Percentiles rank a stretch among this genome's conserved stretches.
phyloP scores from a whole-genome alignment of 2,113 vertebrate species.

The Delphinapterus leucas region DNA sequence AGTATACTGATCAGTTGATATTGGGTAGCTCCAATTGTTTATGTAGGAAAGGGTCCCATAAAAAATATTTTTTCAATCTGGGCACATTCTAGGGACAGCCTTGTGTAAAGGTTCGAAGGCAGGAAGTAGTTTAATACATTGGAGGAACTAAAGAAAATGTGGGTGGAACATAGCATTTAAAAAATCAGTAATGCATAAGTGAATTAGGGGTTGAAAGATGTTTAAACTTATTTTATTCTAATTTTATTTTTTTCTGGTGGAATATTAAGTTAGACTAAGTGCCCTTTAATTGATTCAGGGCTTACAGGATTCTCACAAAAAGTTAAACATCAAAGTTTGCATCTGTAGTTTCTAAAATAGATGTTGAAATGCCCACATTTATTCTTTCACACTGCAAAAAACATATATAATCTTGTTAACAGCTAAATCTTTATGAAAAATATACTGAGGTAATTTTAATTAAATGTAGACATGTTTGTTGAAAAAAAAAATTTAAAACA shows the following conservation, averaged over 20 bases:
- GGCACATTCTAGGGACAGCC: not conserved
- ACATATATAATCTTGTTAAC: not conserved
- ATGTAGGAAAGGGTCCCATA: not conserved
- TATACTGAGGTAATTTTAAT: not conserved
- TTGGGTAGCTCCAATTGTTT: not conserved
- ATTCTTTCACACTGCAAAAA: not conserved
- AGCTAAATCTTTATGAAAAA: not conserved
- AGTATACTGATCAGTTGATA: not conserved
- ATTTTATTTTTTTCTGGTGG: not conserved
- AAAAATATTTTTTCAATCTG: not conserved
- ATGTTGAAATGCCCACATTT: not conserved
- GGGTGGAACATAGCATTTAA: not conserved
- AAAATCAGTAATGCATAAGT: not conserved
- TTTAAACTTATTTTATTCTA: not conserved
- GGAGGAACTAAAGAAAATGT: not conserved
- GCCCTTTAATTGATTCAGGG: not conserved
- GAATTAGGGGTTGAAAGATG: not conserved
- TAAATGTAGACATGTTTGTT: not conserved
- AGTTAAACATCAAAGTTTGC: not conserved
- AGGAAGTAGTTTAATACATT: not conserved
- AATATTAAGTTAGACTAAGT: not conserved
- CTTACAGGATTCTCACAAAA: not conserved
- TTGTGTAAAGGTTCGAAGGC: fast-evolving
- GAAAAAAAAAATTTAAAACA: not conserved
- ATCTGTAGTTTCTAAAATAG: not conserved